Base-by-base conservation (phyloP, 2,888 invertebrate genomes). In the Ornithoptera alexandrae region DNA sequence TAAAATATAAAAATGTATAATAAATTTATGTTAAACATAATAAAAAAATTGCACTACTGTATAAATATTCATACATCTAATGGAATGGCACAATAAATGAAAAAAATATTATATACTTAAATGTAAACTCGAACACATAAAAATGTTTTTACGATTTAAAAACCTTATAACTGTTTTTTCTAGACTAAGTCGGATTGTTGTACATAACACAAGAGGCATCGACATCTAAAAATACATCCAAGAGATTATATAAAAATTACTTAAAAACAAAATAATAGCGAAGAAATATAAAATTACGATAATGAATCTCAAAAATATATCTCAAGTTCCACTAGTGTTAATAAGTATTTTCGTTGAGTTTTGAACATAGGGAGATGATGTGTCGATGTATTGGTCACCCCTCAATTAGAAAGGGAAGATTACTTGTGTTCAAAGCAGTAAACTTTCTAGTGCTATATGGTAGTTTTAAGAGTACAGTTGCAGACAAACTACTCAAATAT, bases 1-100 rank as follows among this genome's bases (percentile, higher is more conserved):
- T 65, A 71, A 73, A 67, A 68, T 65, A 70, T 62, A 70, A 70
- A 72, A 72, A 42, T 71, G 70, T 73, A 73, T 70, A 73, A 71
- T 65, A 67, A 61, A 67, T 68, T 71, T 71, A 65, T 67, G 67
- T 71, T 64, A 62, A 68, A 70, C 70, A 70, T 68, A 58, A 62
- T 71, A 72, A 70, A 70, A 63, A 72, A 66, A 15, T 68, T 66
- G 20, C 53, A 64, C 66, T 71, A 73, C 62, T 61, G 53, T 70
- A 68, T 60, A 68, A 65, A 67, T 57, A 56, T 61, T 58, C 39
- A 30, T 70, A 66, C 61, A 67, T 42, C 62, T 66, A 68, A 64
- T 71, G 71, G 72, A 72, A 72, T 72, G 70, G 69, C 69, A 72
- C 69, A 68, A 65, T 65, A 62, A 66, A 65, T 65, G 58, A 69